A percentile compares a stretch with the other conserved stretches of the same genome.
phyloP scores from a whole-genome alignment of 2,888 invertebrate species.

The Ecliptopera silaceata region DNA sequence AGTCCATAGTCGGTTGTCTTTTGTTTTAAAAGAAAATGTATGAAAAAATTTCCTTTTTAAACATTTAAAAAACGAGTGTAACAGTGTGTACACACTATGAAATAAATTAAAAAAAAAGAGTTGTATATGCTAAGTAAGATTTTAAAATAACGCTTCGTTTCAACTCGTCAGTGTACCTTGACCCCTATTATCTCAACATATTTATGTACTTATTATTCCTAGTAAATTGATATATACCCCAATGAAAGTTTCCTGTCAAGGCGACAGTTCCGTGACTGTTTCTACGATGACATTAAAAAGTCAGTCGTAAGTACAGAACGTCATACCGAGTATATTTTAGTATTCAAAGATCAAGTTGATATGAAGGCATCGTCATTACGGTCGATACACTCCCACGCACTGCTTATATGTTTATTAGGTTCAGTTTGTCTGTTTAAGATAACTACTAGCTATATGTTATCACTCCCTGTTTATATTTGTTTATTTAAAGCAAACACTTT shows the following conservation, averaged over 20 bases:
- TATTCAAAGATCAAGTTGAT: constrained; percentile 24
- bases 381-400: constrained; percentile 19
- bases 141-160: too few relatives aligned
- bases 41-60: too few relatives aligned
- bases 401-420: constrained; percentile 17
- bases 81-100: too few relatives aligned
- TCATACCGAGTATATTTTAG: constrained; percentile 20
- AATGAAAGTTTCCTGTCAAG: background rate
- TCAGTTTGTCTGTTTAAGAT: constrained; percentile 17
- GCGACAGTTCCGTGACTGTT: background rate
- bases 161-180: too few relatives aligned
- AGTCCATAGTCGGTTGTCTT: too few relatives aligned
- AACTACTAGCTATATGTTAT: constrained; percentile 15
- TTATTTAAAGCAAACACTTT: constrained; percentile 3
- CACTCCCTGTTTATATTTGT: constrained; percentile 10
- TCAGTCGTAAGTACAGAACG: constrained; percentile 2
- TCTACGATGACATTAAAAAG: constrained; percentile 9
- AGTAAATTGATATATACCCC: too few relatives aligned
- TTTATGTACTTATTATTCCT: too few relatives aligned
- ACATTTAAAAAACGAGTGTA: too few relatives aligned
- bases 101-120: too few relatives aligned
- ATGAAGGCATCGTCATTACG: constrained; percentile 7
- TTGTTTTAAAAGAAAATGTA: too few relatives aligned
- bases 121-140: too few relatives aligned
- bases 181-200: too few relatives aligned